Conservation (phyloP, 2,888 invertebrate genomes). For the Thysanoteuthis rhombus region DNA sequence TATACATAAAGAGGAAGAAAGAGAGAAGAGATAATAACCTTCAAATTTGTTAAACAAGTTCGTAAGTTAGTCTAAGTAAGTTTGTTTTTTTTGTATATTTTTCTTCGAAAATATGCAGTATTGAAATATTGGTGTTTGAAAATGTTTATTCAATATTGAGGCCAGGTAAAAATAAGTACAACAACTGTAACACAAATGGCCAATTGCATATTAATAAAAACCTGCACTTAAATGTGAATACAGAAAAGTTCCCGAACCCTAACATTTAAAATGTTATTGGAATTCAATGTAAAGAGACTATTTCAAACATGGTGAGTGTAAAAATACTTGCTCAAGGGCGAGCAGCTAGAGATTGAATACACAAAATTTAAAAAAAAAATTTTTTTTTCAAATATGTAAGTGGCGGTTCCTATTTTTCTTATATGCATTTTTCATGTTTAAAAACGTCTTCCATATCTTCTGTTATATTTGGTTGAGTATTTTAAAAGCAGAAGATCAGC, state of each 20-base stretch:
- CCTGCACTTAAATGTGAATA: not conserved
- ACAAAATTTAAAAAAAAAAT: not conserved
- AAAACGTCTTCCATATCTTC: not conserved
- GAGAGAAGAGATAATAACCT: not conserved
- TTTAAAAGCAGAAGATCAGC: not conserved
- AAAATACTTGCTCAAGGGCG: not conserved
- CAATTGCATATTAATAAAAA: not conserved
- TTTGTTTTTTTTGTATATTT: not conserved
- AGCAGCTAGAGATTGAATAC: not conserved
- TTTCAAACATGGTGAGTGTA: not conserved
- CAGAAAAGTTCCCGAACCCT: not conserved
- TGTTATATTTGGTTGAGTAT: not conserved
- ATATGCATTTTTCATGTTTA: not conserved
- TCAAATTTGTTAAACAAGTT: not conserved
- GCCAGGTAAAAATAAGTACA: not conserved
- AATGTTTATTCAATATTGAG: not conserved
- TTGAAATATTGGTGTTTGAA: not conserved
- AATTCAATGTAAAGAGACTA: not conserved
- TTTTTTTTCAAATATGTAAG: not conserved
- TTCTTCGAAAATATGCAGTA: not conserved
- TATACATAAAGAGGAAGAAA: not conserved
- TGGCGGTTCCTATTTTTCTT: not conserved
- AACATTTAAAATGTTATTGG: not conserved
- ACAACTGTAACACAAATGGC: not conserved
- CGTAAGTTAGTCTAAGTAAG: not conserved